Evolutionary conservation across 2,888 invertebrate genomes (phyloP), one percentile per base, ranked within the genome.

Genomic region (Drosophila histrio): DNA sequence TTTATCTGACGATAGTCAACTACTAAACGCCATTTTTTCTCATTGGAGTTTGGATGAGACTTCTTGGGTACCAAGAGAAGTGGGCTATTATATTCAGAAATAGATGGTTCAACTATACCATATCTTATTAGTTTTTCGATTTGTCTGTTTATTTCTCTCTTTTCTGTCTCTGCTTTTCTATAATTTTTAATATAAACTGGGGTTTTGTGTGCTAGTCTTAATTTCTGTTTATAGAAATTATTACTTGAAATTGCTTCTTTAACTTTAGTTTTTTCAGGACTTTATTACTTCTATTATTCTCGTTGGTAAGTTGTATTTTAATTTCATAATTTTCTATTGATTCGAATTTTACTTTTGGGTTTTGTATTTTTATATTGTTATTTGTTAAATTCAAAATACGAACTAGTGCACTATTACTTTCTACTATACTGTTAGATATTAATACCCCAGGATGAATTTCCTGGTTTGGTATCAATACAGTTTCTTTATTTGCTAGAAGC

Each of bases 171-270:
- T 22, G 47, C 58, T 1, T 43, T 57, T 52, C 61, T 36, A 53
- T 64, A 64, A 43, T 69, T 64, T 17, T 69, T 64, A 41, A 66
- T 60, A 38, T 60, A 60, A 13, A 44, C 46, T n/a, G 65, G 43
- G 22, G 44, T 21, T 8, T 54, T 22, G 13, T 54, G 44, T 36
- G n/a, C 41, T 13, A 63, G 13, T 11, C 50, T n/a, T n/a, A n/a
- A n/a, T n/a, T n/a, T n/a, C n/a, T n/a, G n/a, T n/a, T n/a, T n/a
- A n/a, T n/a, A n/a, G n/a, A n/a, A n/a, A n/a, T n/a, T n/a, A n/a
- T n/a, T n/a, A n/a, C n/a, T n/a, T n/a, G n/a, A n/a, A n/a, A 30
- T 30, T 11, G 30, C 30, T 30, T 30, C 30, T 30, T 3, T 8
- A 30, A 30, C n/a, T 30, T 8, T 30, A 30, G 8, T 30, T 30